These are phyloP conservation scores for Patella depressa DNA, from an alignment of 2,888 invertebrate species.

Conservation along the genomic window DNA sequence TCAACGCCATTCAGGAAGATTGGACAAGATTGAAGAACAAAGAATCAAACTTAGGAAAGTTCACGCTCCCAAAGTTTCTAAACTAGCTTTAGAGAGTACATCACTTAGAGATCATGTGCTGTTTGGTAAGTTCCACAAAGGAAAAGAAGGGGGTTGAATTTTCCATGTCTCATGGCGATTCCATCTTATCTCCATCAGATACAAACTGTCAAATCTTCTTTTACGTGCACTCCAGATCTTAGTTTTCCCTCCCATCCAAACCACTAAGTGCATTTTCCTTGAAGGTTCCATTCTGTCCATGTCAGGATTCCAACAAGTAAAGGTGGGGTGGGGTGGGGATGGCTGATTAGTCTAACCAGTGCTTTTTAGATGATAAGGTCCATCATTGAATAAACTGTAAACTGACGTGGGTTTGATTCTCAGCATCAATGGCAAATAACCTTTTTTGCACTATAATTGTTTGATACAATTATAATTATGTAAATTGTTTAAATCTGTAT, in stretches of 20 bases:
- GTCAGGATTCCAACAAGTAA: too few relatives aligned
- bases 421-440: too few relatives aligned
- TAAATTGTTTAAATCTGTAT: neutral
- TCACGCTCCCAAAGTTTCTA: constrained; percentile 85
- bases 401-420: too few relatives aligned
- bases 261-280: neutral
- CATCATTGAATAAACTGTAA: too few relatives aligned
- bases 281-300: neutral
- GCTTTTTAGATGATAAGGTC: too few relatives aligned
- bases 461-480: neutral
- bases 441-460: too few relatives aligned
- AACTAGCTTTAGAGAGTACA: constrained; percentile 85
- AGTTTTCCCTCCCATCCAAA: neutral
- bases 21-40: constrained; percentile 86
- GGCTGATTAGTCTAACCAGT: too few relatives aligned
- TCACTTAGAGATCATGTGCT: constrained; percentile 85
- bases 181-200: neutral
- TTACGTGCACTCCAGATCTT: neutral
- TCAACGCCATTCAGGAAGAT: constrained; percentile 79
- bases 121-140: constrained; percentile 75
- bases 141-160: neutral
- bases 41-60: constrained; percentile 77
- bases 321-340: too few relatives aligned
- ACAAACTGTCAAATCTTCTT: too few relatives aligned
- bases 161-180: neutral